Percentiles rank a stretch among this genome's conserved stretches.
Evolutionary conservation across 2,113 vertebrate genomes (phyloP).

Genomic region (Sapayoa aenigma): DNA sequence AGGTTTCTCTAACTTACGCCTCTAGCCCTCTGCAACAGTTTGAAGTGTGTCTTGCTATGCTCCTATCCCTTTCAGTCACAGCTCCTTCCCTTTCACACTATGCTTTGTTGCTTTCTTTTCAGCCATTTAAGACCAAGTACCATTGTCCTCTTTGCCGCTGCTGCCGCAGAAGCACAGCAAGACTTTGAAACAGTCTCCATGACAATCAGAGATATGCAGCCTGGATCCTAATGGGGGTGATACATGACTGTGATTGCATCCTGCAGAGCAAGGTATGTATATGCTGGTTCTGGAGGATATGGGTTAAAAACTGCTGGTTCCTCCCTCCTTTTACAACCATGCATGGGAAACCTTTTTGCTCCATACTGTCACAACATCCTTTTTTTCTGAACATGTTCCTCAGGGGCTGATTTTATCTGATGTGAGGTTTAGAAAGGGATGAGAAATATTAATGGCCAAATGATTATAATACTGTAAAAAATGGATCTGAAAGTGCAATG

Average conservation of each 20-base stretch:
- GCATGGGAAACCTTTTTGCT: neutral
- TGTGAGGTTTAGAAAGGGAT: neutral
- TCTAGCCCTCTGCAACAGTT: neutral
- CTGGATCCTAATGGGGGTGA: neutral
- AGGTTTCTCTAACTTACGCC: neutral
- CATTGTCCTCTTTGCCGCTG: conserved; percentile 3
- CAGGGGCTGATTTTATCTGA: neutral
- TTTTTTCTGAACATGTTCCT: neutral
- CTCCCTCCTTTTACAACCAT: neutral
- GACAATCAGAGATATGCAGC: conserved; percentile 20
- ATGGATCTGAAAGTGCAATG: neutral
- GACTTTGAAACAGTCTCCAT: conserved; percentile 47
- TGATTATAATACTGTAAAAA: neutral
- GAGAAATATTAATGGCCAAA: neutral
- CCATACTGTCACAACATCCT: neutral
- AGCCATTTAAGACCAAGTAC: neutral
- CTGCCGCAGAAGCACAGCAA: conserved; percentile 7
- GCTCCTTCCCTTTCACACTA: neutral
- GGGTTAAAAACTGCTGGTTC: neutral
- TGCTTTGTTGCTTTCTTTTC: neutral
- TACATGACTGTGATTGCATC: neutral
- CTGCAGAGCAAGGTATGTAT: neutral
- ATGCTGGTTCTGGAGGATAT: neutral
- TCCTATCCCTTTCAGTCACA: neutral
- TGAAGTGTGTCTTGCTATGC: neutral